Conservation (phyloP, 2,888 invertebrate species). For the Brenthis daphne region DNA sequence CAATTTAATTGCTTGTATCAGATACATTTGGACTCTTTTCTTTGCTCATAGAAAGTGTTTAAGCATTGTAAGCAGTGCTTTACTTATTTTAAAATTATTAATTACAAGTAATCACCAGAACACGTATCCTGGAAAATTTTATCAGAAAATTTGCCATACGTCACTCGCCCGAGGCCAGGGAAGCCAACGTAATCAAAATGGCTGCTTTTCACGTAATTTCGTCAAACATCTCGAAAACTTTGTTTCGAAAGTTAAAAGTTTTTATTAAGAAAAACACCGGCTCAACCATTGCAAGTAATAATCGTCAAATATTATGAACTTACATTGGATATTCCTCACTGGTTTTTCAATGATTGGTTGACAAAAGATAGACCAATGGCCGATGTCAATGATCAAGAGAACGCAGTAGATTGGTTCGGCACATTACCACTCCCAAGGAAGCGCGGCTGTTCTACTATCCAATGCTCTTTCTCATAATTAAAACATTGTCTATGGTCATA, state of each 20-base stretch:
- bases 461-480: constrained; percentile 74
- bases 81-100: too few species aligned
- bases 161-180: constrained; percentile 63
- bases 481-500: constrained; percentile 66
- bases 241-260: constrained; percentile 45
- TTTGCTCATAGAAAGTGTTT: too few species aligned
- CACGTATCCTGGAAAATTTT: constrained; percentile 32
- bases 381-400: constrained; percentile 88
- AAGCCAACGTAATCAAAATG: constrained; percentile 76
- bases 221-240: constrained; percentile 48
- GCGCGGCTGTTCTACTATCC: constrained; percentile 66
- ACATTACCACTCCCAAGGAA: constrained; percentile 85
- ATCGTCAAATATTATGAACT: constrained; percentile 73
- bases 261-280: constrained; percentile 48
- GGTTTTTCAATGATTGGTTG: constrained; percentile 95
- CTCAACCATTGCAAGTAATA: constrained; percentile 56
- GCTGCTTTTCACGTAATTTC: constrained; percentile 72
- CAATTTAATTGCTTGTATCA: not conserved
- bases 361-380: constrained; percentile 92
- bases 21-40: not conserved
- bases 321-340: constrained; percentile 80
- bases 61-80: too few species aligned
- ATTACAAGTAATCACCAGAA: too few species aligned
- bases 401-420: constrained; percentile 87
- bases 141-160: constrained; percentile 58